Conservation (phyloP, 53 echinoderm and acorn worm species). For the Paracentrotus lividus region DNA sequence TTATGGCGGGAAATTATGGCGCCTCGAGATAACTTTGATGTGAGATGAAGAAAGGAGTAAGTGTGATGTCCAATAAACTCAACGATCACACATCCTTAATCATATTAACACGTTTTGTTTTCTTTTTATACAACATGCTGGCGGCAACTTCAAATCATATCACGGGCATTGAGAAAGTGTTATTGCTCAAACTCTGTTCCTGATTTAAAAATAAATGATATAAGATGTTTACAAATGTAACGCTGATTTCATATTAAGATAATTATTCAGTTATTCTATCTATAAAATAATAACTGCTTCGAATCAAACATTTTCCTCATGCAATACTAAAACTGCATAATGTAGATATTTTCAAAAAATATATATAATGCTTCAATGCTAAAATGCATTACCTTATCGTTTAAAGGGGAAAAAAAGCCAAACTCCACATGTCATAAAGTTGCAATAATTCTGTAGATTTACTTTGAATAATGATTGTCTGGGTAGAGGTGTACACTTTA, state of each 20-base stretch:
- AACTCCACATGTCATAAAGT: neutral
- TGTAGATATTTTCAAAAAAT: too few species aligned
- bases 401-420: too few species aligned
- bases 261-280: too few species aligned
- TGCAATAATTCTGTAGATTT: neutral
- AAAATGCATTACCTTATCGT: too few species aligned
- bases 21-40: neutral
- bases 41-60: neutral
- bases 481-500: neutral
- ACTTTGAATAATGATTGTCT: neutral
- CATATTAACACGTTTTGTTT: neutral
- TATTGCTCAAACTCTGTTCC: too few species aligned
- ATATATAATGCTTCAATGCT: too few species aligned
- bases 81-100: constrained; percentile 2
- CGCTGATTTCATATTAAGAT: too few species aligned
- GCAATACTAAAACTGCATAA: too few species aligned
- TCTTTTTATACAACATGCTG: neutral
- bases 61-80: neutral
- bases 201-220: too few species aligned
- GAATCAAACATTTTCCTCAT: too few species aligned
- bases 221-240: too few species aligned
- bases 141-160: neutral
- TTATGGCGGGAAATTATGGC: constrained; percentile 8
- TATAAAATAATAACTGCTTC: too few species aligned
- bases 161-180: neutral